Evolutionary conservation across 2,888 invertebrate species (phyloP), one percentile per base, ranked within the genome.

Genomic region (Napeogenes inachia): DNA sequence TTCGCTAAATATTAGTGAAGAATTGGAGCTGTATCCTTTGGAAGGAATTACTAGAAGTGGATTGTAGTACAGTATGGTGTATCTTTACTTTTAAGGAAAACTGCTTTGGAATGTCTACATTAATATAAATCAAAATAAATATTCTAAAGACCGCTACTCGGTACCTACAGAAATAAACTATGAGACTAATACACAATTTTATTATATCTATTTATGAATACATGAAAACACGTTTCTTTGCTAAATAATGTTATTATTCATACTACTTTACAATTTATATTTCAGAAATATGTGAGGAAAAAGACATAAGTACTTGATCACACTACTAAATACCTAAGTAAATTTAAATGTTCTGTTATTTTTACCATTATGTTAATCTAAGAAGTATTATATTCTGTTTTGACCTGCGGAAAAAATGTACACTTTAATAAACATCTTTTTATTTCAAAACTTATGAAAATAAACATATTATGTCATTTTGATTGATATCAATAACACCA

Each of bases 81-180:
- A 65, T 75, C 71, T 74, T 71, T 77, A 79, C 75, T 76, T 65
- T 69, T 74, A 75, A 74, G 72, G 69, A 77, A 77, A 76, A 76
- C 71, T 76, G 62, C 75, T 74, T 77, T 76, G 64, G 64, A 74
- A 77, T 56, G 68, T 73, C 87, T 89, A 88, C 85, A 71, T 73
- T 70, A 74, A 75, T 75, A 55, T 66, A 60, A 77, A 79, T 75
- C 64, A 65, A 82, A 85, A 83, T 73, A 78, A 84, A 82, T 81
- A 75, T 66, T 66, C 84, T 87, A 88, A 70, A 60, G 62, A 73
- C 87, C 89, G 88, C 89, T 89, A 89, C 21, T 75, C 88, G 87
- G 87, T 73, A 65, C 81, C 81, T 81, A 71, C 73, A 59, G 75
- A 74, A 76, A 77, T 75, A 80, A 77, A 78, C 82, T 89, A 87